phyloP scores from a whole-genome alignment of 2,113 vertebrate genomes.

The Tachycineta bicolor region DNA sequence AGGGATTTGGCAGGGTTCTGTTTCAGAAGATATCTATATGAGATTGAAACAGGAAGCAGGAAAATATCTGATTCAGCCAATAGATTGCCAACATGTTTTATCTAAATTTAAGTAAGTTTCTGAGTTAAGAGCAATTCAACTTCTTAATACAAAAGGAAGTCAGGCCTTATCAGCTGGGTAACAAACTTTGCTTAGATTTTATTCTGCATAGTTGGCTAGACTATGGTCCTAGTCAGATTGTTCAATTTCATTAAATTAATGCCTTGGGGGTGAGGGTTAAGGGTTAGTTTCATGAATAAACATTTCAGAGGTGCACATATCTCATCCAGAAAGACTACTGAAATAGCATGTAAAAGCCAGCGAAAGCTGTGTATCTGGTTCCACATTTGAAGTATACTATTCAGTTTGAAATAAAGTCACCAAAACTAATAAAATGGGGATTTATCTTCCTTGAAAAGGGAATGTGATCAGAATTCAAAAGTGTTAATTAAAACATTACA shows the following conservation, averaged over 20 bases:
- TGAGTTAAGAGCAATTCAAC: neutral
- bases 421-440: neutral
- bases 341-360: neutral
- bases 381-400: neutral
- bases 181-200: neutral
- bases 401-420: neutral
- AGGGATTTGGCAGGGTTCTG: neutral
- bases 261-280: neutral
- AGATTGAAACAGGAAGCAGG: neutral
- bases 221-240: neutral
- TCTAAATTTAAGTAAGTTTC: constrained; percentile 8
- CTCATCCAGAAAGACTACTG: neutral
- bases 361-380: neutral
- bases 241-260: neutral
- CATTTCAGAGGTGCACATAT: neutral
- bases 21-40: constrained; percentile 8
- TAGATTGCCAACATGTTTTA: neutral
- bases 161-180: neutral
- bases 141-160: neutral
- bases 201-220: neutral
- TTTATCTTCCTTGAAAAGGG: neutral
- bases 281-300: neutral
- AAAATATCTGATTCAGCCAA: neutral
- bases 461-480: neutral
- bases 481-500: neutral